phyloP scores from a whole-genome alignment of 2,888 invertebrate species.

The Leucophenga montana region DNA sequence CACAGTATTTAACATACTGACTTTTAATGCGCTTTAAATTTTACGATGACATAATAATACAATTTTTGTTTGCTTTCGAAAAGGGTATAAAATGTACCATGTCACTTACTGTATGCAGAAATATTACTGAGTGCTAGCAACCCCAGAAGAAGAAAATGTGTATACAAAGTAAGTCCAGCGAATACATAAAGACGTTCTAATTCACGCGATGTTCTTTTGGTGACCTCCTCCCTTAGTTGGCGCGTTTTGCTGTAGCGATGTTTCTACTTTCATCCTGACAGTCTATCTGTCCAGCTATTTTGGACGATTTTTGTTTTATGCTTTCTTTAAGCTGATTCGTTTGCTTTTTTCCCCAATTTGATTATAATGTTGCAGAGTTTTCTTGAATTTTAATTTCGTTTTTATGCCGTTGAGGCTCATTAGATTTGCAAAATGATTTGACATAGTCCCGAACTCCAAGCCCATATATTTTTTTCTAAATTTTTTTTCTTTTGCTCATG shows the following conservation, averaged over 20 bases:
- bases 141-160: conserved; percentile 43
- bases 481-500: conserved; percentile 38
- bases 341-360: conserved; percentile 13
- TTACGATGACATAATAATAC: too few species aligned
- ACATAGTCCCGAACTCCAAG: conserved; percentile 43
- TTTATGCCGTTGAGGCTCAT: conserved; percentile 72
- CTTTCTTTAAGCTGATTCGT: conserved; percentile 16
- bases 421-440: conserved; percentile 71
- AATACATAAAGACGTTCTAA: too few species aligned
- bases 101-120: too few species aligned
- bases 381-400: conserved; percentile 44
- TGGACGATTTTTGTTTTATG: conserved; percentile 35
- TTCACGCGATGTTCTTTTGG: conserved; percentile 41
- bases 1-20: too few species aligned
- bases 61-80: too few species aligned
- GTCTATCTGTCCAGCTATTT: conserved; percentile 31
- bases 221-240: conserved; percentile 39
- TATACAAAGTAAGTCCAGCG: conserved; percentile 59
- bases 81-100: too few species aligned
- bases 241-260: conserved; percentile 54
- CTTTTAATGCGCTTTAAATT: too few species aligned
- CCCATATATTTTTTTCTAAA: conserved; percentile 29
- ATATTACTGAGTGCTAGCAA: background rate
- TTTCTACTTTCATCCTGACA: conserved; percentile 11
- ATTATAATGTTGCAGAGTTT: conserved; percentile 35